Conservation (phyloP, 2,888 invertebrate species). For the Rutpela maculata region DNA sequence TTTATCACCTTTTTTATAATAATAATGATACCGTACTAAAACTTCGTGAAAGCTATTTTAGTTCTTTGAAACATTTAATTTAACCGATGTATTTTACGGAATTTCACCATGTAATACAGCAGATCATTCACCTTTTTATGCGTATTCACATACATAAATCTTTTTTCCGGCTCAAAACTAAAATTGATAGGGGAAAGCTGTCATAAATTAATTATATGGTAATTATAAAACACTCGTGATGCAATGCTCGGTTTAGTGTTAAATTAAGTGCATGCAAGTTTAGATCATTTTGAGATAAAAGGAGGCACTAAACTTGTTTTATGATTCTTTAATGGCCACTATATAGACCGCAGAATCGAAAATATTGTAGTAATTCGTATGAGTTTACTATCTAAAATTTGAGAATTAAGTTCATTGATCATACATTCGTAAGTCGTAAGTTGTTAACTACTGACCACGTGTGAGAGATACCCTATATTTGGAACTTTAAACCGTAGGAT, state of each 20-base stretch:
- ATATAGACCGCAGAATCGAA: conserved; percentile 8
- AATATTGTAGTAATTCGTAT: not conserved
- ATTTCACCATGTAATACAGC: conserved; percentile 9
- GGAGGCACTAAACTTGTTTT: conserved; percentile 16
- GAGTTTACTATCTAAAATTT: too few relatives aligned
- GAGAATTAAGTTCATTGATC: too few relatives aligned
- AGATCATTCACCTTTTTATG: conserved; percentile 16
- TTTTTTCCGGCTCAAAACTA: conserved; percentile 4
- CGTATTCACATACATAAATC: conserved; percentile 4
- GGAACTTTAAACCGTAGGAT: too few relatives aligned
- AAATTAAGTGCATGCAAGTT: conserved; percentile 12
- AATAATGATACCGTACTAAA: not conserved
- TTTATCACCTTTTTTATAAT: not conserved
- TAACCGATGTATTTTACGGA: conserved; percentile 12
- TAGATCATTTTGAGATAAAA: not conserved
- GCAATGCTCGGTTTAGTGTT: conserved; percentile 14
- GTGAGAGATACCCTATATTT: too few relatives aligned
- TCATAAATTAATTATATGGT: conserved; percentile 7
- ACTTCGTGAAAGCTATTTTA: conserved; percentile 7
- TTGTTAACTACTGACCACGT: too few relatives aligned
- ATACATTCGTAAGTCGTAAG: too few relatives aligned
- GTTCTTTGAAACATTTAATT: not conserved
- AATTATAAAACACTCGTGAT: not conserved
- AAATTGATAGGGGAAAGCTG: conserved; percentile 1
- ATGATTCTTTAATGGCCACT: conserved; percentile 16